Conservation (phyloP, 1,140 invertebrate genomes). For the Micrasema longulum region DNA sequence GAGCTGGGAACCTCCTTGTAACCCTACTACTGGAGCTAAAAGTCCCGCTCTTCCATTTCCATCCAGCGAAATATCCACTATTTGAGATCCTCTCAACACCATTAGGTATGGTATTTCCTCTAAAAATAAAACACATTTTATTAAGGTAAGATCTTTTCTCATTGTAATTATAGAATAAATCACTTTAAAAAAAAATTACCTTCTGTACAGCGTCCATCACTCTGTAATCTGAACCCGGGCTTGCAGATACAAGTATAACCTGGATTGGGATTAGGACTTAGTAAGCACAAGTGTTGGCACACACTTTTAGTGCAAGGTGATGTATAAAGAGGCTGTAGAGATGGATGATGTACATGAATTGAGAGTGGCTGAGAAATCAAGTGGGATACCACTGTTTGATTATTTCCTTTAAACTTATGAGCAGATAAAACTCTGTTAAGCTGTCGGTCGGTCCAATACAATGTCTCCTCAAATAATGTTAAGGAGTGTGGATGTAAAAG, state of each 20-base stretch:
- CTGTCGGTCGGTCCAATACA: conserved; percentile 97
- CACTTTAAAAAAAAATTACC: conserved; percentile 58
- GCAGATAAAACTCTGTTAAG: conserved; percentile 89
- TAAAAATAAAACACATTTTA: conserved; percentile 48
- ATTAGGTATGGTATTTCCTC: conserved; percentile 91
- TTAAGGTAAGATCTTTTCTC: neutral
- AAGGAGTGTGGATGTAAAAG: conserved; percentile 95
- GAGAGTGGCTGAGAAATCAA: conserved; percentile 94
- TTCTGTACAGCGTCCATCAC: conserved; percentile 81
- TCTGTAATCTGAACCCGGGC: conserved; percentile 81
- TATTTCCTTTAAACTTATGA: conserved; percentile 90
- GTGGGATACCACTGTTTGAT: conserved; percentile 94
- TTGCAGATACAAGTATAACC: conserved; percentile 93
- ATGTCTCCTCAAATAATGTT: conserved; percentile 90
- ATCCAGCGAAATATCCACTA: conserved; percentile 84
- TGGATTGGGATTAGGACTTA: conserved; percentile 77
- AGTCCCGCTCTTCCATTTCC: conserved; percentile 82
- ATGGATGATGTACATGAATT: conserved; percentile 94
- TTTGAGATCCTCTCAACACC: conserved; percentile 90
- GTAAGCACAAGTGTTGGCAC: conserved; percentile 93
- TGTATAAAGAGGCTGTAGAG: conserved; percentile 85
- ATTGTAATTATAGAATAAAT: conserved; percentile 7
- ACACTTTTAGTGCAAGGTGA: conserved; percentile 86
- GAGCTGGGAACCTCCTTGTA: conserved; percentile 88
- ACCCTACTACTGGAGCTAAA: conserved; percentile 89